Evolutionary conservation across 1,140 invertebrate species (phyloP), one percentile per base, ranked within the genome.

Genomic region (Bombus huntii): DNA sequence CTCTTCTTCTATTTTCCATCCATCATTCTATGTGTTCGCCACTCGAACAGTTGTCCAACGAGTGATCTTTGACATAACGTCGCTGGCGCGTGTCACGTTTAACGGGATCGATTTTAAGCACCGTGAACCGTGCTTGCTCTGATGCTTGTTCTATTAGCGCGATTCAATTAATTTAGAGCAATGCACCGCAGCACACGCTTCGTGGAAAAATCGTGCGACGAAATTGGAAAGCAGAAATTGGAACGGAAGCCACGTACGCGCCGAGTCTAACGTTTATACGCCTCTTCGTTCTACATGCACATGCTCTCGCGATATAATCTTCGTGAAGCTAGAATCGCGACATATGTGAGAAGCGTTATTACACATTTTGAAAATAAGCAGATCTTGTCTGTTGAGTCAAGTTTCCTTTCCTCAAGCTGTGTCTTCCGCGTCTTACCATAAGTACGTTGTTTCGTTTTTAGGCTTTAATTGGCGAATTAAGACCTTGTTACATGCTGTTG

Each of bases 111-210:
- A 62, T 73, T 81, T 73, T 57, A 59, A 81, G 18, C 53, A 81
- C 47, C 47, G 66, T 13, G 70, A 59, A 53, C 28, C 68, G 28
- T 39, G 28, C 53, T 34, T 53, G 18, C 18, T 62, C 59, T 10
- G 70, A n/a, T 22, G 28, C 80, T 39, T 81, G 80, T 81, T 81
- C 73, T 74, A 74, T 81, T 73, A 81, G 53, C 47, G 57, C 37
- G 53, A 73, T 81, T 81, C 80, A 74, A 81, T 81, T 81, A 81
- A 81, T 81, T 81, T 73, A 15, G 53, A 62, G 39, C 47, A 15
- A 81, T 25, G 70, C 47, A 8, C 47, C 47, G 6, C 18, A 53
- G 47, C 47, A 8, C 28, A 62, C 65, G 31, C 28, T 42, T 39
- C 22, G 42, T 8, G n/a, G 47, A n/a, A 71, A 81, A 81, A 81